Evolutionary conservation across 2,888 invertebrate genomes (phyloP).

Genomic region (Falcaria lacertinaria): DNA sequence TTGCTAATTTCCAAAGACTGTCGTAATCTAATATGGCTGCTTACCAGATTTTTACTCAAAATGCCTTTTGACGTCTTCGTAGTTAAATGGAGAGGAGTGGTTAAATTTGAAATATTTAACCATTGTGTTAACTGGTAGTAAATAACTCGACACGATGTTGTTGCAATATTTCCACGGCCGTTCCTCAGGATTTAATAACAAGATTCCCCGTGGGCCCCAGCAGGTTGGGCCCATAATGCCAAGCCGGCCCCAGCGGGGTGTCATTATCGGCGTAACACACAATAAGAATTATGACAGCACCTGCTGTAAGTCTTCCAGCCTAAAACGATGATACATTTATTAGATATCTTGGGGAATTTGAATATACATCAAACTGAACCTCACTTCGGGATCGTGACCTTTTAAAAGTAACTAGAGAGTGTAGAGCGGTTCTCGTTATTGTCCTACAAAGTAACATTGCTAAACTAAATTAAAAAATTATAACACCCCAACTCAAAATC

Average conservation of each 20-base stretch:
- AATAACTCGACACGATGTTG: neutral
- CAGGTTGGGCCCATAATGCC: constrained; percentile 16
- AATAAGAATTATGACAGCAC: neutral
- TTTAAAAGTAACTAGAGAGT: no score
- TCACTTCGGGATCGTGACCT: no score
- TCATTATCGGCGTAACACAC: constrained; percentile 19
- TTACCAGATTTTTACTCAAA: no score
- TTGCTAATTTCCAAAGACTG: no score
- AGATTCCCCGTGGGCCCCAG: constrained; percentile 10
- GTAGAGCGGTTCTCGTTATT: no score
- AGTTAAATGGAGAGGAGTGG: no score
- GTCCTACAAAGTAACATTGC: no score
- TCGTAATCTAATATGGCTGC: no score
- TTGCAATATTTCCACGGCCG: neutral
- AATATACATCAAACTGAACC: no score
- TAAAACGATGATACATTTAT: neutral
- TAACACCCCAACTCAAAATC: no score
- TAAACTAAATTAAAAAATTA: no score
- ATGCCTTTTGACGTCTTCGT: no score
- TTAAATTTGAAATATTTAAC: neutral
- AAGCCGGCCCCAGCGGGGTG: constrained; percentile 18
- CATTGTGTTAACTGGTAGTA: neutral
- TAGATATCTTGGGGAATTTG: neutral
- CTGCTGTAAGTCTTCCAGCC: neutral
- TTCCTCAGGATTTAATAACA: constrained; percentile 11